These are phyloP conservation scores for Luperina testacea DNA, from an alignment of 2,888 invertebrate species.

Conservation along the genomic window DNA sequence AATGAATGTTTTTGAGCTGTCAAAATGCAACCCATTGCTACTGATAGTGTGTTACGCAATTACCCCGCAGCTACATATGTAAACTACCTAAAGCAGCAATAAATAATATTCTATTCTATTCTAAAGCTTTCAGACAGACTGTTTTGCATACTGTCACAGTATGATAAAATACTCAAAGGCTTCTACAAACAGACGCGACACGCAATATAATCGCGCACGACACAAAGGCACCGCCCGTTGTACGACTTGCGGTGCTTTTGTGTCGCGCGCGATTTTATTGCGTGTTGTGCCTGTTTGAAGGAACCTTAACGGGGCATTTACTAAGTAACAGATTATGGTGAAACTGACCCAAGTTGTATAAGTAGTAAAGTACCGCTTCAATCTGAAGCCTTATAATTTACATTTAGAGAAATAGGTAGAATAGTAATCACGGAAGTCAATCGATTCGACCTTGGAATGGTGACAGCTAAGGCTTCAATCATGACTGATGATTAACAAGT, in stretches of 20 bases:
- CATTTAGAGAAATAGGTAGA: constrained; percentile 18
- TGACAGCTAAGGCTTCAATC: constrained; percentile 1
- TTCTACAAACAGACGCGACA: too few species aligned
- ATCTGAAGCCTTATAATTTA: constrained; percentile 23
- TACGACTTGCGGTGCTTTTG: too few species aligned
- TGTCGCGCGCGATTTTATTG: too few species aligned
- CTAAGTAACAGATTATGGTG: background rate
- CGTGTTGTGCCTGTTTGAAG: too few species aligned
- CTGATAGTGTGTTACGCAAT: too few species aligned
- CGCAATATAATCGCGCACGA: too few species aligned
- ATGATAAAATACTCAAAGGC: too few species aligned
- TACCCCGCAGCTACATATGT: background rate
- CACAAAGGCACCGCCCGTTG: too few species aligned
- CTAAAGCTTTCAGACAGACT: background rate
- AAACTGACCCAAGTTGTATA: background rate
- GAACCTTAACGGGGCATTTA: background rate
- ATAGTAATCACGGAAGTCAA: constrained; percentile 15
- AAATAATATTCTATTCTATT: background rate
- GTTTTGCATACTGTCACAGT: background rate
- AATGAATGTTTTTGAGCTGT: too few species aligned
- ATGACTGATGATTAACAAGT: background rate
- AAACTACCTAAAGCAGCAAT: background rate
- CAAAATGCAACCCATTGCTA: too few species aligned
- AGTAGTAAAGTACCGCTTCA: background rate
- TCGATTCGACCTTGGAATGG: constrained; percentile 16